Conservation (phyloP, 2,888 invertebrate genomes). For the Craniophora ligustri region DNA sequence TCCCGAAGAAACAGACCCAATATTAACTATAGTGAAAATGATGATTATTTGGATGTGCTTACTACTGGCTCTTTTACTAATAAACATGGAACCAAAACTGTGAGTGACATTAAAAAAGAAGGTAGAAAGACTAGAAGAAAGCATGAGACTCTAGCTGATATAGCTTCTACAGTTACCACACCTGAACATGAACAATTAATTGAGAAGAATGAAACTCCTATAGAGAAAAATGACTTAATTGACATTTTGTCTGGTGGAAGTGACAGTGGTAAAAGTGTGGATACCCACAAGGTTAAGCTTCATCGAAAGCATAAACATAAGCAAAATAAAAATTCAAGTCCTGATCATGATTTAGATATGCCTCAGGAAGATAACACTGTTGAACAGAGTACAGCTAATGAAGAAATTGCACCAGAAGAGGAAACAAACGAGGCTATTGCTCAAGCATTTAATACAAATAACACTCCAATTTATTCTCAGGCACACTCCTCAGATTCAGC, state of each 20-base stretch:
- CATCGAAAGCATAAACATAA: conserved; percentile 75
- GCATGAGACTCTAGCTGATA: conserved; percentile 65
- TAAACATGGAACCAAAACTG: conserved; percentile 76
- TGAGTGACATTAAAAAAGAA: conserved; percentile 82
- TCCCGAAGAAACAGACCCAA: conserved; percentile 84
- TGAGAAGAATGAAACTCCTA: conserved; percentile 67
- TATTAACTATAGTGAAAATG: conserved; percentile 88
- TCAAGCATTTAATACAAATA: conserved; percentile 65
- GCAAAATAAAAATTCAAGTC: conserved; percentile 73
- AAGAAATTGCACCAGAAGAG: conserved; percentile 61
- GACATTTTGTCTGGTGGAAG: conserved; percentile 75
- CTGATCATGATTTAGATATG: conserved; percentile 61
- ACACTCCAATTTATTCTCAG: conserved; percentile 70
- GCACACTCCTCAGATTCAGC: conserved; percentile 81
- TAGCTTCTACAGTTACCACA: conserved; percentile 54
- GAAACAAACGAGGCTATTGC: conserved; percentile 55
- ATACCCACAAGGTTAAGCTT: conserved; percentile 70
- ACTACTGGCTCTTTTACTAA: conserved; percentile 73
- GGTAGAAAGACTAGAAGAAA: conserved; percentile 78
- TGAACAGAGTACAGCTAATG: conserved; percentile 47
- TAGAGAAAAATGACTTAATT: conserved; percentile 75
- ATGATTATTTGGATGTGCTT: conserved; percentile 85
- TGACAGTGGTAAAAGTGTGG: conserved; percentile 63
- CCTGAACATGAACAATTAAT: conserved; percentile 62
- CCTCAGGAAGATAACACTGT: conserved; percentile 51